phyloP scores from a whole-genome alignment of 2,113 vertebrate species.

The Tauraco erythrolophus region DNA sequence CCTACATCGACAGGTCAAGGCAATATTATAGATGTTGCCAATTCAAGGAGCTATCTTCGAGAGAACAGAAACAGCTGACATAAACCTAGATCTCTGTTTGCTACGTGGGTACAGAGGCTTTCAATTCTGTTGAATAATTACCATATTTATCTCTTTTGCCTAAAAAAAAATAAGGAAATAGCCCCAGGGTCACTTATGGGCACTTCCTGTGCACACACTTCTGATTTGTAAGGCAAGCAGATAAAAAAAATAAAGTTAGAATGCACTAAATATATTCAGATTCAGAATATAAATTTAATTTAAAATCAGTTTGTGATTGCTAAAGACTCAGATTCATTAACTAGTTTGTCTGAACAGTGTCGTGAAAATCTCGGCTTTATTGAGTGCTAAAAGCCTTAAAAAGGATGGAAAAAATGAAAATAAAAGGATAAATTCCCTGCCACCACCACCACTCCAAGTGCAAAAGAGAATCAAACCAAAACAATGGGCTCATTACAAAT shows the following conservation, averaged over 20 bases:
- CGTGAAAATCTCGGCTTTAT: slow-evolving; percentile 59
- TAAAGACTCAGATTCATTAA: slow-evolving; percentile 10
- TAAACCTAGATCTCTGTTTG: background rate
- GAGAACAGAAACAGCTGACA: background rate
- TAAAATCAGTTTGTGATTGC: background rate
- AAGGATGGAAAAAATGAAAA: slow-evolving; percentile 59
- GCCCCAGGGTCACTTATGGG: background rate
- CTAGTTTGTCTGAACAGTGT: slow-evolving; percentile 40
- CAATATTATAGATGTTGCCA: background rate
- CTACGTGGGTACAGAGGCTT: rapidly evolving
- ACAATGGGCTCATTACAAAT: slow-evolving; percentile 62
- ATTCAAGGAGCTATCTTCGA: background rate
- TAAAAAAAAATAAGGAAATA: background rate
- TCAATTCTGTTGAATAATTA: background rate
- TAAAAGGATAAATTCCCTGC: slow-evolving; percentile 51
- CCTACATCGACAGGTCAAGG: background rate
- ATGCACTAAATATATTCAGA: background rate
- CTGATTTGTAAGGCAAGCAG: background rate
- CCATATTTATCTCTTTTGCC: background rate
- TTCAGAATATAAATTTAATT: slow-evolving; percentile 30
- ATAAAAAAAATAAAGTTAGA: background rate
- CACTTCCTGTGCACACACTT: background rate
- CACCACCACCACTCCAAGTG: slow-evolving; percentile 20
- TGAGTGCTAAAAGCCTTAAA: slow-evolving; percentile 65
- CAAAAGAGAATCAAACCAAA: slow-evolving; percentile 52